Evolutionary conservation across 2,113 vertebrate species (phyloP).

Genomic region (Dicrurus megarhynchus): DNA sequence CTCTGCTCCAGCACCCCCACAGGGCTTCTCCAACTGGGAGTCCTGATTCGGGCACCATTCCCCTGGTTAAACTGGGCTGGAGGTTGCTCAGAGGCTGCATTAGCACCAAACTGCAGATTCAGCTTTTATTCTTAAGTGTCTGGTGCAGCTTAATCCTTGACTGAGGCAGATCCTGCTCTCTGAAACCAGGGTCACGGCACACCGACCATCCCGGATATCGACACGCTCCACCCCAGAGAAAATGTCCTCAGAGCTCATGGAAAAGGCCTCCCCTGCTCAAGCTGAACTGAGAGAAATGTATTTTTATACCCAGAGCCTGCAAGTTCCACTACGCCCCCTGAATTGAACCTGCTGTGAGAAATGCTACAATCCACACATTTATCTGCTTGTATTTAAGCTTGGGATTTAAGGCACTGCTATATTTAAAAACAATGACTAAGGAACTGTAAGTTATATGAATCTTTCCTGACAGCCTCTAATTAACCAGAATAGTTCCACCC

Average conservation of each 20-base stretch:
- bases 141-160: not conserved
- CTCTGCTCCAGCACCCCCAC: rapidly evolving
- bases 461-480: slow-evolving; percentile 36
- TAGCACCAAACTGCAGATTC: not conserved
- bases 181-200: not conserved
- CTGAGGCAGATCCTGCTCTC: not conserved
- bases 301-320: slow-evolving; percentile 34
- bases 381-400: slow-evolving; percentile 1
- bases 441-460: slow-evolving; percentile 49
- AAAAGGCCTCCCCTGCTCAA: not conserved
- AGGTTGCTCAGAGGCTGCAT: not conserved
- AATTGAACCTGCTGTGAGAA: slow-evolving; percentile 58
- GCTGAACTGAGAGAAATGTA: not conserved
- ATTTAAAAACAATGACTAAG: slow-evolving; percentile 65
- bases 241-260: not conserved
- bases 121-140: not conserved
- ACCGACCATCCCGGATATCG: rapidly evolving
- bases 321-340: slow-evolving; percentile 34
- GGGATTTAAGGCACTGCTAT: slow-evolving; percentile 29
- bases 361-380: slow-evolving; percentile 23
- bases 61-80: not conserved
- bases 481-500: slow-evolving; percentile 57
- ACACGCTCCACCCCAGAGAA: rapidly evolving
- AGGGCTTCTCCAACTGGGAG: rapidly evolving
- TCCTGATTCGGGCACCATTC: rapidly evolving